Evolutionary conservation across 2,113 vertebrate genomes (phyloP), one percentile per base, ranked within the genome.

Genomic region (Athene noctua): DNA sequence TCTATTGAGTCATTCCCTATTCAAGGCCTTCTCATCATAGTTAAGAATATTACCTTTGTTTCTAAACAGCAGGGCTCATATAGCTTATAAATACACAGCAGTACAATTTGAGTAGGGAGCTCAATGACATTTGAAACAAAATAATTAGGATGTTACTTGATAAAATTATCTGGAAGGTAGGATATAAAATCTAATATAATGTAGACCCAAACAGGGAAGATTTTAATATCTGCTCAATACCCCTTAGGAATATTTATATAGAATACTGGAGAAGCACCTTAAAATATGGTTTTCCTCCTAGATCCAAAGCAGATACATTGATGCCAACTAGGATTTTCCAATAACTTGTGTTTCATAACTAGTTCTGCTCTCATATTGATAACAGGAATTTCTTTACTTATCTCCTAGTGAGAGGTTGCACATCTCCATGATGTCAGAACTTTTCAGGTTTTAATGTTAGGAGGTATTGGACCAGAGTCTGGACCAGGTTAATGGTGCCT

Each of bases 31-130:
- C 77, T 92, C 30, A 29, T 42, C 58, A 68, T 26, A 82, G 38
- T 62, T 93, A 71, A 95, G 68, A 93, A 82, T 67, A 88, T 73
- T 95, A 91, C 63, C 57, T 94, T 92, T 94, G 44, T 94, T 96
- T 94, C 93, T 49, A 59, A 96, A 94, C 36, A 65, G 61, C 70
- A 65, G 44, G 89, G 57, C 20, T 93, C 80, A 70, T 46, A 62
- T 58, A 81, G 32, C 9, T 86, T 90, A 91, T 86, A 95, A 89
- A 92, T 5, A 96, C 54, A 52, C 34, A 80, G 30, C 65, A 82
- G 26, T 32, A 86, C 40, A 93, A 91, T 79, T 93, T 65, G 57
- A 88, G 58, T 92, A 95, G 73, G 38, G 88, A 86, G 74, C 12
- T 85, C 68, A 72, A 38, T 85, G 74, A 94, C 63, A 80, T 97